These are phyloP conservation scores for Budorcas taxicolor DNA, from an alignment of 2,113 vertebrate genomes.

Conservation along the genomic window DNA sequence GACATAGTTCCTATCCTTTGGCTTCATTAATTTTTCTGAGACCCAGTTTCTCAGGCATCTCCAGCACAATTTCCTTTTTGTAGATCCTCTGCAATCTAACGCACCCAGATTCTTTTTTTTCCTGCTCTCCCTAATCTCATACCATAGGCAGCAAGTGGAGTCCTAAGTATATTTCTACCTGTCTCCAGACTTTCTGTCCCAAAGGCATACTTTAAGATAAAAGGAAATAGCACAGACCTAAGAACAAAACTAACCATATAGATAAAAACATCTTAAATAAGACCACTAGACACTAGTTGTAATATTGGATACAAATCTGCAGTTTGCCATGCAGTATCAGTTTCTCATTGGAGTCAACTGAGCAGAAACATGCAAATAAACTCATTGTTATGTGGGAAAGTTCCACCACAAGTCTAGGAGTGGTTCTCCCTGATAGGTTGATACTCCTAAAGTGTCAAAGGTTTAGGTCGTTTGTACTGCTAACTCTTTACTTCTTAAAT, in stretches of 20 bases:
- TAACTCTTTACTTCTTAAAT: no score
- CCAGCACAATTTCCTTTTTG: no score
- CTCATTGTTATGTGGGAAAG: background rate
- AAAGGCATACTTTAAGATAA: no score
- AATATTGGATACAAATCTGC: background rate
- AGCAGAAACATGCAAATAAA: background rate
- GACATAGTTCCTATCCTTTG: background rate
- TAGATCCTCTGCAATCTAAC: no score
- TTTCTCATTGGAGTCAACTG: background rate
- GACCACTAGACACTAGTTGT: background rate
- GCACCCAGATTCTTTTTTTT: no score
- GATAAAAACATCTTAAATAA: background rate
- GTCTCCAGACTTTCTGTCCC: no score
- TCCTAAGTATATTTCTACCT: no score
- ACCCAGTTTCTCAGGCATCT: no score
- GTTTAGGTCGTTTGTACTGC: background rate
- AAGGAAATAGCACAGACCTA: no score
- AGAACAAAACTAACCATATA: no score
- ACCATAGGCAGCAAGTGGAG: no score
- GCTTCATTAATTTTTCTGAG: conserved; percentile 6
- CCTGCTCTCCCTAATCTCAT: no score
- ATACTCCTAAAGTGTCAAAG: background rate
- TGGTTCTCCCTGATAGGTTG: background rate
- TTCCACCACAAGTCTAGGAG: background rate
- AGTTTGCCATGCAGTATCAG: background rate